Base-by-base conservation (phyloP, 1,140 invertebrate genomes). In the Babylonia areolata region DNA sequence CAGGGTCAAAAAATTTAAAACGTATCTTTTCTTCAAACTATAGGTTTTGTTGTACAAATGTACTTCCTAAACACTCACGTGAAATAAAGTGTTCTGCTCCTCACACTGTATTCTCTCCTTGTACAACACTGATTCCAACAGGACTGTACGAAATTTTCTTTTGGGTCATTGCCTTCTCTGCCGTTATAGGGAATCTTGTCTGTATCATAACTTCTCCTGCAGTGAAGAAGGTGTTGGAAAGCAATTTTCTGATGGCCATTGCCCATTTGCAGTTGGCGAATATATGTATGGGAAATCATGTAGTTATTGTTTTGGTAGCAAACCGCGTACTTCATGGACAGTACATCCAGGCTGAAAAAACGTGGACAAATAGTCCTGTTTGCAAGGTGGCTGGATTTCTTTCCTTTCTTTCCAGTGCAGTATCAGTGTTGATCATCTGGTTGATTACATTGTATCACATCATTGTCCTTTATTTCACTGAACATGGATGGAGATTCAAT, bases 401-500 rank as follows among this genome's bases (percentile, higher is more conserved):
- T 15, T 86, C 89, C 17, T 88, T 88, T 3, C 64, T 92, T 17
- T 92, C 91, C 17, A 90, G 86, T 54, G 90, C 92, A 58, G 84
- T 87, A 3, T 92, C 91, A 1, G 88, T 89, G 23, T 78, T 90
- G 77, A 90, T 90, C 75, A 85, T 93, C 0, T 87, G 84, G 37
- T 75, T 92, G 0, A 92, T 93, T 3, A 91, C 93, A 1, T 17
- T 91, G 15, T 91, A 93, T 77, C 80, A 91, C 15, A 88, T 91
- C 54, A 37, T 91, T 1, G 88, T 83, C 28, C 85, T 93, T 39
- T 86, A 89, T 20, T 92, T 89, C 79, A 90, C 92, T 0, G 58
- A 84, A 17, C 84, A 69, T 20, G 64, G 89, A 3, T 87, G 37
- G 28, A 81, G 64, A 35, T 87, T 87, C 58, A 69, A 80, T 39